These are phyloP conservation scores for Corvus hawaiiensis DNA, from an alignment of 2,113 vertebrate genomes.

Conservation along the genomic window DNA sequence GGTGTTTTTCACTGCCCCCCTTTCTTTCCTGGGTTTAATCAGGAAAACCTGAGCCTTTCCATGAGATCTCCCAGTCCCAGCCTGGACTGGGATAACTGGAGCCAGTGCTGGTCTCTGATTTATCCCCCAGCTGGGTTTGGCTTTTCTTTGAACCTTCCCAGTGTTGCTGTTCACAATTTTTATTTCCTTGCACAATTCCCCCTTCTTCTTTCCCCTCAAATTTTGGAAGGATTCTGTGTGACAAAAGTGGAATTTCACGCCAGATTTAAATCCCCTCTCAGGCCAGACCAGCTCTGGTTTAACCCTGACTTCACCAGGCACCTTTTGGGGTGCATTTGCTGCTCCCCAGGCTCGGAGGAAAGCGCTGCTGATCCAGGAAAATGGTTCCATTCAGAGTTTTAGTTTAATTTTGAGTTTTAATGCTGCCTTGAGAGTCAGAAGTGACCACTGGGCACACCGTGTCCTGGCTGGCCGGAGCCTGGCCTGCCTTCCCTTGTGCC, in stretches of 20 bases:
- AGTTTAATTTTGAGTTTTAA: neutral
- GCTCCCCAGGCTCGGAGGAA: neutral
- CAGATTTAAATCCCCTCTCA: neutral
- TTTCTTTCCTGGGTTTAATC: neutral
- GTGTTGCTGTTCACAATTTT: neutral
- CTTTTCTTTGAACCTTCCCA: neutral
- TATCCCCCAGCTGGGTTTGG: neutral
- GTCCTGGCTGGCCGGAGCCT: neutral
- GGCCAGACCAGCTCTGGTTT: neutral
- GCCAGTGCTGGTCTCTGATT: neutral
- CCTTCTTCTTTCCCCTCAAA: neutral
- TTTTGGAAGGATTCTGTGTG: neutral
- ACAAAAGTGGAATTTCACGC: neutral
- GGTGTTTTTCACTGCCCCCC: neutral
- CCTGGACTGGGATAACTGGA: neutral
- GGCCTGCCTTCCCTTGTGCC: neutral
- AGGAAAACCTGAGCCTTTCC: neutral
- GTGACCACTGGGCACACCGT: neutral
- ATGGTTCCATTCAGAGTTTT: neutral
- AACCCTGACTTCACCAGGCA: neutral
- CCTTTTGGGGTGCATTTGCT: neutral
- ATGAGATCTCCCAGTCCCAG: neutral
- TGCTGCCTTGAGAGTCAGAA: neutral
- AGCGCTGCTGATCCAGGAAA: neutral
- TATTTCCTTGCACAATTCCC: neutral